phyloP scores from a whole-genome alignment of 2,888 invertebrate species.

The Phaedon cochleariae region DNA sequence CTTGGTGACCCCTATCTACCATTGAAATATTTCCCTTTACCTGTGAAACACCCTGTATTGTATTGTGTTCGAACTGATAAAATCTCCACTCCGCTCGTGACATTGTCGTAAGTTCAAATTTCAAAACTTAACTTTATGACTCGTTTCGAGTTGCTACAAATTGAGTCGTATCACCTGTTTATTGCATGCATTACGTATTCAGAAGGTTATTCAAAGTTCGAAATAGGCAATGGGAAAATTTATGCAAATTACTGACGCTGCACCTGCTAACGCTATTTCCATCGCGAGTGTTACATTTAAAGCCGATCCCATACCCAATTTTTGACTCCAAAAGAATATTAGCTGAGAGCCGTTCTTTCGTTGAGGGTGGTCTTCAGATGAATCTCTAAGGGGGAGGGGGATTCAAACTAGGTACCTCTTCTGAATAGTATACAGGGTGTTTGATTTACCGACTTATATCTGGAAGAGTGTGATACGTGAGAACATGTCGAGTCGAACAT shows the following conservation, averaged over 20 bases:
- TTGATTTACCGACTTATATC: too few relatives aligned
- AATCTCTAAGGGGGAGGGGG: too few relatives aligned
- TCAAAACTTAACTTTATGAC: background rate
- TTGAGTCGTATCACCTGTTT: conserved; percentile 2
- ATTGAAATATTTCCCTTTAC: too few relatives aligned
- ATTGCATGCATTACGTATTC: background rate
- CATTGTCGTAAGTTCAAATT: background rate
- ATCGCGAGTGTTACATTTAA: background rate
- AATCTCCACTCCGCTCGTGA: background rate
- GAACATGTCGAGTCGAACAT: too few relatives aligned
- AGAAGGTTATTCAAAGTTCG: background rate
- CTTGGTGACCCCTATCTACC: too few relatives aligned
- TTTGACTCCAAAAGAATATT: background rate
- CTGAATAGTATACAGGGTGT: too few relatives aligned
- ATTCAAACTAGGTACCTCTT: too few relatives aligned
- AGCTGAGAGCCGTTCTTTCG: background rate
- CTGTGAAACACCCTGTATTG: too few relatives aligned
- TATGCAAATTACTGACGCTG: conserved; percentile 1
- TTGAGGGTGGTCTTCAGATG: too few relatives aligned
- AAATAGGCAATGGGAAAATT: background rate
- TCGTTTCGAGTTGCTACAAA: background rate
- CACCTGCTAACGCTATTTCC: background rate
- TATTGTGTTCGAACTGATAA: background rate
- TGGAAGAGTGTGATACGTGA: too few relatives aligned
- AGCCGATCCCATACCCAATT: background rate